Conservation (phyloP, 2,888 invertebrate species). For the Iphiclides podalirius region DNA sequence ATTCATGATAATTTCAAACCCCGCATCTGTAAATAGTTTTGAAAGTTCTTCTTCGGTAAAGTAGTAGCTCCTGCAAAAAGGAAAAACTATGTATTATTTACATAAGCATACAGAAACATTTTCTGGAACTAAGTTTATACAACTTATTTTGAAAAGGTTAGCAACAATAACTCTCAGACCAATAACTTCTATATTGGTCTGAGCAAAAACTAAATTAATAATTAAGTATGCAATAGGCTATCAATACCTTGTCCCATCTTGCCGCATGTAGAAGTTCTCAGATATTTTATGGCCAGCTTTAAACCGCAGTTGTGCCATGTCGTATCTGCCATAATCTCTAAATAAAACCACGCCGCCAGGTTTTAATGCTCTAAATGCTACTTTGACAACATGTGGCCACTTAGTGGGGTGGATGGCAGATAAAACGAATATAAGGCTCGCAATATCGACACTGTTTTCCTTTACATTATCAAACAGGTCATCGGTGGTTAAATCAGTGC, state of each 20-base stretch:
- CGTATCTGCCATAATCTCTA: slow-evolving; percentile 96
- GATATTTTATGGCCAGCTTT: slow-evolving; percentile 94
- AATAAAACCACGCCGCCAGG: slow-evolving; percentile 92
- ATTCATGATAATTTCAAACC: slow-evolving; percentile 85
- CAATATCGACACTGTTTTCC: slow-evolving; percentile 84
- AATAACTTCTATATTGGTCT: slow-evolving; percentile 58
- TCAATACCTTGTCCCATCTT: slow-evolving; percentile 93
- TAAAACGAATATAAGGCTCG: slow-evolving; percentile 95
- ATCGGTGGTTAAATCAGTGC: slow-evolving; percentile 89
- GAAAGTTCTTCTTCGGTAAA: slow-evolving; percentile 86
- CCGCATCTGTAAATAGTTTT: slow-evolving; percentile 82
- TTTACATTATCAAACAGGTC: slow-evolving; percentile 80
- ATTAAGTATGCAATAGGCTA: background rate
- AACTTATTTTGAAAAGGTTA: too few species aligned
- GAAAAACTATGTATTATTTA: background rate
- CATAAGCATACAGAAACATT: background rate
- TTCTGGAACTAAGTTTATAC: too few species aligned
- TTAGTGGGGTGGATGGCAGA: slow-evolving; percentile 96
- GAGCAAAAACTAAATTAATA: background rate
- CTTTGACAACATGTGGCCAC: slow-evolving; percentile 82
- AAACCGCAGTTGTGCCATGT: slow-evolving; percentile 97
- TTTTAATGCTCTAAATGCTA: slow-evolving; percentile 83
- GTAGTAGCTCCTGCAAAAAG: slow-evolving; percentile 87
- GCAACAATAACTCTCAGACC: too few species aligned
- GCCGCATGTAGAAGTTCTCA: slow-evolving; percentile 96